phyloP scores from a whole-genome alignment of 2,797 vertebrate genomes.

The Aselliscus stoliczkanus region DNA sequence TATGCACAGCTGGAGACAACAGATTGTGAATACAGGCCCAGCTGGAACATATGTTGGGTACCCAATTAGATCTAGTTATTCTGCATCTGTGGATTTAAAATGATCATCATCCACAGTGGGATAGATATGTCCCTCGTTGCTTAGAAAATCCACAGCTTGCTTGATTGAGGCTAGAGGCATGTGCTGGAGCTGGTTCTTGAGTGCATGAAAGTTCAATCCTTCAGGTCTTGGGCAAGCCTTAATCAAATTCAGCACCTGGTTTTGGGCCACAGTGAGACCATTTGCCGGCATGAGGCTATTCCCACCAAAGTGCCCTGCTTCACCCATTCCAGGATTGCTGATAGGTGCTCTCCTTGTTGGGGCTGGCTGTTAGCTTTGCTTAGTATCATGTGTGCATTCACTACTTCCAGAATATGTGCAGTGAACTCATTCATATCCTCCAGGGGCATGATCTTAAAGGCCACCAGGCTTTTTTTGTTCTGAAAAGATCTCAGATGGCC shows the following conservation, averaged over 20 bases:
- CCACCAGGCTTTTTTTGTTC: constrained; percentile 95
- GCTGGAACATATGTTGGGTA: background rate
- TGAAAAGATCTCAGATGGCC: constrained; percentile 97
- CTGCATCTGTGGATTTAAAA: constrained; percentile 94
- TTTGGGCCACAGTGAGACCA: constrained; percentile 90
- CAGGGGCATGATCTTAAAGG: constrained; percentile 91
- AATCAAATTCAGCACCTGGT: constrained; percentile 95
- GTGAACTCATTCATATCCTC: constrained; percentile 98
- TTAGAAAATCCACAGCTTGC: constrained; percentile 96
- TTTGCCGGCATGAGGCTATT: constrained; percentile 83
- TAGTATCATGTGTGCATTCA: constrained; percentile 91
- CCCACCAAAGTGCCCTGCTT: constrained; percentile 78
- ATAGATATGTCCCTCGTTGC: constrained; percentile 98
- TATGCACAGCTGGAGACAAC: background rate
- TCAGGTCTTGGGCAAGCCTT: constrained; percentile 88
- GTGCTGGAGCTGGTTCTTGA: constrained; percentile 87
- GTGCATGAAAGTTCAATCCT: constrained; percentile 92
- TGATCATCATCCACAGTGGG: constrained; percentile 98
- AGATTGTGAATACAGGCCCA: background rate
- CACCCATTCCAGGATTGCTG: constrained; percentile 54
- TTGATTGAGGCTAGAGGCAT: constrained; percentile 89
- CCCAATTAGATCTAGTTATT: constrained; percentile 74
- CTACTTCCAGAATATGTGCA: constrained; percentile 92
- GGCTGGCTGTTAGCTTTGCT: constrained; percentile 73
- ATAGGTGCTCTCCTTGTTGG: constrained; percentile 25